These are phyloP conservation scores for Drosophila serrata DNA, from an alignment of 1,140 invertebrate species.

Conservation along the genomic window DNA sequence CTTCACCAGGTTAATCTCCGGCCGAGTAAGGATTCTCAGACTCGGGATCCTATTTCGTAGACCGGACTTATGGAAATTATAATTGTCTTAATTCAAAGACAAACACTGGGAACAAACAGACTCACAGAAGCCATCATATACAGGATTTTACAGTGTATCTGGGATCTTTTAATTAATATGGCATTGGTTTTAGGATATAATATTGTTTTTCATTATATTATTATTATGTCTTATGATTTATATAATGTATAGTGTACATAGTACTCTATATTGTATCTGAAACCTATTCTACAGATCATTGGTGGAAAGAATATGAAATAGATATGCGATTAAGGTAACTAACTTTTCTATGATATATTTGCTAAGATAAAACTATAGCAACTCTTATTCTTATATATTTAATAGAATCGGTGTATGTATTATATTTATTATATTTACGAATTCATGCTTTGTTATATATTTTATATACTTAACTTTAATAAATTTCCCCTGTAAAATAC, in stretches of 20 bases:
- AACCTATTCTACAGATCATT: neutral
- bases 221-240: neutral
- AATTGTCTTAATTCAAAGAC: constrained; percentile 60
- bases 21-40: neutral
- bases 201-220: too few relatives aligned
- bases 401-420: too few relatives aligned
- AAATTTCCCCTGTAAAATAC: too few relatives aligned
- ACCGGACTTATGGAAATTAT: constrained; percentile 55
- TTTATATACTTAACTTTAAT: too few relatives aligned
- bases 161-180: neutral
- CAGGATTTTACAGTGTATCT: neutral
- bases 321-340: too few relatives aligned
- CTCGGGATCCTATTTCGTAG: constrained; percentile 1
- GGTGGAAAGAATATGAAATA: neutral
- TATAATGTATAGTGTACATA: too few relatives aligned
- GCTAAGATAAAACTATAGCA: too few relatives aligned
- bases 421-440: too few relatives aligned
- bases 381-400: too few relatives aligned
- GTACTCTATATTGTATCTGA: neutral
- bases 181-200: neutral
- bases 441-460: too few relatives aligned
- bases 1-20: constrained; percentile 50
- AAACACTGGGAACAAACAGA: constrained; percentile 12
- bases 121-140: neutral
- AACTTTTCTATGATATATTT: too few relatives aligned